Conservation (phyloP, 2,797 vertebrate genomes). For the Jordanella pulchra region DNA sequence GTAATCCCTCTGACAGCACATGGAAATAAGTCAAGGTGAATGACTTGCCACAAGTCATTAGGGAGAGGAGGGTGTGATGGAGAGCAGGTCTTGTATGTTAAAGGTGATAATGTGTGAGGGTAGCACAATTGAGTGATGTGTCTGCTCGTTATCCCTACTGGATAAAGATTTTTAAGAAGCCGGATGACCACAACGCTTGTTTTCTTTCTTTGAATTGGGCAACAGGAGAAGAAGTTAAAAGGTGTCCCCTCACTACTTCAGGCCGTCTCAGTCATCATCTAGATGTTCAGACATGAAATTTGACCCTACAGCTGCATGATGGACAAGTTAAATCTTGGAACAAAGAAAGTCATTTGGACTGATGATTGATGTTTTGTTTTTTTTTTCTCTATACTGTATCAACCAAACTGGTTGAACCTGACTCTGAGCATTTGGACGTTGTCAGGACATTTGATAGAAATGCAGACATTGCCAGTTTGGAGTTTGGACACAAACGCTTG, state of each 20-base stretch:
- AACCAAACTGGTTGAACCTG: constrained; percentile 66
- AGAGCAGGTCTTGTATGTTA: constrained; percentile 45
- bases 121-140: constrained; percentile 54
- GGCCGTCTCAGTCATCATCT: constrained; percentile 37
- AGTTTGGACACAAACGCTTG: too few species aligned
- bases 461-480: neutral
- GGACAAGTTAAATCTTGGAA: constrained; percentile 50
- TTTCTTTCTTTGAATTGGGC: constrained; percentile 15
- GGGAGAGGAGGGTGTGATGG: constrained; percentile 24
- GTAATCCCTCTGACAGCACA: constrained; percentile 53
- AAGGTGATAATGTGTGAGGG: constrained; percentile 68
- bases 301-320: constrained; percentile 49
- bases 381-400: constrained; percentile 65
- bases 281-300: constrained; percentile 51
- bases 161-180: constrained; percentile 28
- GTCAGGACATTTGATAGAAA: neutral
- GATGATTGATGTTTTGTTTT: constrained; percentile 56
- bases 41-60: constrained; percentile 59
- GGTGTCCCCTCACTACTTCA: constrained; percentile 18
- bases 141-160: constrained; percentile 31
- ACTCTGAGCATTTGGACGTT: constrained; percentile 61
- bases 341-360: constrained; percentile 46
- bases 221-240: constrained; percentile 1
- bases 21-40: constrained; percentile 66
- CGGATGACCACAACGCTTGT: neutral